A percentile compares a stretch with the other conserved stretches of the same genome.
phyloP scores from a whole-genome alignment of 2,888 invertebrate species.

The Drosophila glabriapex region DNA sequence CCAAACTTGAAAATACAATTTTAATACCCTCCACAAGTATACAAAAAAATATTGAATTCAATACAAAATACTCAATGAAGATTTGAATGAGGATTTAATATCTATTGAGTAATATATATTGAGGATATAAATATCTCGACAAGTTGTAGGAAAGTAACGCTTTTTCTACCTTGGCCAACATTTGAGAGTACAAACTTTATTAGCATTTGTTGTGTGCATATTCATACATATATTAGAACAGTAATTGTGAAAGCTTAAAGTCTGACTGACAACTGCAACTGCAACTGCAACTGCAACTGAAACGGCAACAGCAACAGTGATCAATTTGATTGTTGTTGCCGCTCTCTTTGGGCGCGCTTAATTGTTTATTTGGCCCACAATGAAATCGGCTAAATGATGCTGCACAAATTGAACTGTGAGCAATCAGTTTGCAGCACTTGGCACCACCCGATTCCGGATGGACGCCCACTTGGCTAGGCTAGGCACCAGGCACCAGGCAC shows the following conservation, averaged over 20 bases:
- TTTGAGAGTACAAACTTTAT: neutral
- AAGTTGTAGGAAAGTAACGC: neutral
- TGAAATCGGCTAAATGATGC: slow-evolving; percentile 65
- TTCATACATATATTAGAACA: neutral
- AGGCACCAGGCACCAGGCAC: neutral
- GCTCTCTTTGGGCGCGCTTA: slow-evolving; percentile 48
- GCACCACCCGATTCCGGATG: slow-evolving; percentile 54
- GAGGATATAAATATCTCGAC: too few species aligned
- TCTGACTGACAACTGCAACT: slow-evolving; percentile 8
- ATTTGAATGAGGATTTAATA: neutral
- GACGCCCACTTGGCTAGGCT: slow-evolving; percentile 61
- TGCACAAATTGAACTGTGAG: slow-evolving; percentile 75
- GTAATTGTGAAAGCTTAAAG: slow-evolving; percentile 2
- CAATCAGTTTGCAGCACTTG: slow-evolving; percentile 39
- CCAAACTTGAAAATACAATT: neutral
- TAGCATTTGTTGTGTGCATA: neutral
- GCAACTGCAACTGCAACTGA: neutral
- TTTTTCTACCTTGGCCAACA: too few species aligned
- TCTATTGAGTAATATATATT: too few species aligned
- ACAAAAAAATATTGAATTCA: neutral
- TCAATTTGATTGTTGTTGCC: slow-evolving; percentile 30
- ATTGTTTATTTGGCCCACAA: slow-evolving; percentile 51
- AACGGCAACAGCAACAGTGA: slow-evolving; percentile 7
- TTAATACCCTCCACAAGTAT: too few species aligned
- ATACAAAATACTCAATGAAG: neutral